Evolutionary conservation across 2,888 invertebrate species (phyloP).

Genomic region (Agriotes lineatus): DNA sequence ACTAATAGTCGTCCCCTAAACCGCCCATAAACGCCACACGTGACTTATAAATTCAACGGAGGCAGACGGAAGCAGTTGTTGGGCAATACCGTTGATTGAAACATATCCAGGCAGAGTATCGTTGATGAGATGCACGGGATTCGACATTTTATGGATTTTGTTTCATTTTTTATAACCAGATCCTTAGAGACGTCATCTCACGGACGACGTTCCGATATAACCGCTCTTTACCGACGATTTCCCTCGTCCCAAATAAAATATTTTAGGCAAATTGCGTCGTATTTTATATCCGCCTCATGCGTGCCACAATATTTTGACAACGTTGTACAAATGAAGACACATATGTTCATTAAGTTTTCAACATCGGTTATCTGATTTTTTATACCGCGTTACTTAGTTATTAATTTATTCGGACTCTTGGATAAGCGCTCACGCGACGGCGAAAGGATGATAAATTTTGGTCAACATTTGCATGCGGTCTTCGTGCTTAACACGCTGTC

Average conservation of each 20-base stretch:
- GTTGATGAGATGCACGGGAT: constrained; percentile 63
- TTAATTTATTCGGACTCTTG: constrained; percentile 39
- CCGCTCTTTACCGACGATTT: constrained; percentile 55
- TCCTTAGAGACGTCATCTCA: constrained; percentile 49
- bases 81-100: constrained; percentile 25
- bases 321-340: constrained; percentile 50
- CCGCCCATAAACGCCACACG: too few species aligned
- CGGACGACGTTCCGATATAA: constrained; percentile 50
- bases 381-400: constrained; percentile 35
- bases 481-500: background rate
- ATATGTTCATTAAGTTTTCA: constrained; percentile 51
- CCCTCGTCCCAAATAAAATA: constrained; percentile 45
- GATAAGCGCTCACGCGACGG: constrained; percentile 37
- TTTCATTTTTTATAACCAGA: constrained; percentile 59
- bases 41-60: too few species aligned
- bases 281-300: constrained; percentile 38
- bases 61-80: constrained; percentile 5
- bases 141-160: constrained; percentile 62
- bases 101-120: constrained; percentile 35
- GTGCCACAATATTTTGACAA: constrained; percentile 44
- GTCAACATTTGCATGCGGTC: constrained; percentile 24
- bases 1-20: too few species aligned
- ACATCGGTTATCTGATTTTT: constrained; percentile 51
- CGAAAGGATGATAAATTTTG: constrained; percentile 32
- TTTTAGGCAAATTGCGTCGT: constrained; percentile 42